Evolutionary conservation across 2,113 vertebrate species (phyloP), one percentile per base, ranked within the genome.

Genomic region (Toxostoma redivivum): DNA sequence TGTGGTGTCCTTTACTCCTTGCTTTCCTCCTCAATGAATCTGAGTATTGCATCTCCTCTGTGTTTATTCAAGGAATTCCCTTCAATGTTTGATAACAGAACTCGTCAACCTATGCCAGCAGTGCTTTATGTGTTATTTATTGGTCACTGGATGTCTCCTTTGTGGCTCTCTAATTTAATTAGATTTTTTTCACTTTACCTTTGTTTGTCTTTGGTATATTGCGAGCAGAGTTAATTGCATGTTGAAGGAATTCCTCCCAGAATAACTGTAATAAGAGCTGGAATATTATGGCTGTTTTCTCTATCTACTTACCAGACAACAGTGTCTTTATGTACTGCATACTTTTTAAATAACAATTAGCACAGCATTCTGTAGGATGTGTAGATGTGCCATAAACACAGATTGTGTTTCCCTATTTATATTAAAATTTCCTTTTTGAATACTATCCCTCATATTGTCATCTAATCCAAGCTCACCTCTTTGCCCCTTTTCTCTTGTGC

Each of bases 141-240:
- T 88, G 88, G 88, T 83, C 80, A 86, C 56, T 51, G 47, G 74
- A 88, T 79, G 33, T 81, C 90, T 86, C 91, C 92, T 90, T 88
- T 94, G 88, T 62, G 82, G 72, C 38, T 88, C 45, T 77, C 31
- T 88, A 78, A 90, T 96, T 95, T 91, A 87, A 94, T 90, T 92
- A 77, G 88, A 58, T 90, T 93, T 93, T 81, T 96, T 93, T 93
- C 76, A 60, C 64, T 92, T 92, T 95, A 80, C 77, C 67, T 91
- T 93, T 91, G 69, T 92, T 95, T 91, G 48, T 91, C 44, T 89
- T 53, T 89, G 47, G 57, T 76, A 82, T 64, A 90, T 85, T 94
- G 45, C 67, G 79, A 84, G 27, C 57, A 76, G 60, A 84, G 62
- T 85, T 96, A 93, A 94, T 85, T 90, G 70, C 78, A 76, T n/a